Conservation (phyloP, 2,888 invertebrate species). For the Dorcus parallelipipedus region DNA sequence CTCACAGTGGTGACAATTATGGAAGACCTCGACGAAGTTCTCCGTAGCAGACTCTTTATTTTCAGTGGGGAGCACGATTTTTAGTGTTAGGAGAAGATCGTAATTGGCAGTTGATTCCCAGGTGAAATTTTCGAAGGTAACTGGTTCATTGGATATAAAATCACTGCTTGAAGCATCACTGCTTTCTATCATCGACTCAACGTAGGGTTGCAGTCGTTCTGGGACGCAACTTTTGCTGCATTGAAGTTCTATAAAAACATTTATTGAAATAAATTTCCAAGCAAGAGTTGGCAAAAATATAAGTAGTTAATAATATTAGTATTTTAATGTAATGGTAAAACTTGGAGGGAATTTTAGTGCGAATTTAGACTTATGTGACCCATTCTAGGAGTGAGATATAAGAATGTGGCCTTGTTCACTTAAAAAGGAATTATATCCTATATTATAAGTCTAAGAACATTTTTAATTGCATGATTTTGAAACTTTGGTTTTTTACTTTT, state of each 20-base stretch:
- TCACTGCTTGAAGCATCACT: background rate
- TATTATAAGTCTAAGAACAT: too few relatives aligned
- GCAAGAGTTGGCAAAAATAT: too few relatives aligned
- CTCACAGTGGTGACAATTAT: slow-evolving; percentile 7
- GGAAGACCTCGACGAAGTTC: slow-evolving; percentile 11
- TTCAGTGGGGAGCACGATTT: slow-evolving; percentile 14
- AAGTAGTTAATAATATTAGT: background rate
- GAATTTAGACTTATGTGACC: too few relatives aligned
- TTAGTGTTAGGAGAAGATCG: slow-evolving; percentile 12
- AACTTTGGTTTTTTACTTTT: too few relatives aligned
- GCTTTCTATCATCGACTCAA: background rate
- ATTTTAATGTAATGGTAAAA: too few relatives aligned
- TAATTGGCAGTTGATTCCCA: slow-evolving; percentile 6
- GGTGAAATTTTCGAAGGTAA: background rate
- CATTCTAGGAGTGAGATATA: too few relatives aligned
- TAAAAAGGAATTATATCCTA: too few relatives aligned
- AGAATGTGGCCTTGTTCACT: too few relatives aligned
- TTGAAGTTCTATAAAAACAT: slow-evolving; percentile 9
- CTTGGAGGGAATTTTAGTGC: too few relatives aligned
- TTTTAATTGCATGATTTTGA: too few relatives aligned
- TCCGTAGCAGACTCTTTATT: slow-evolving; percentile 7
- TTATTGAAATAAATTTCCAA: too few relatives aligned
- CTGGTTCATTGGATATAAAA: background rate
- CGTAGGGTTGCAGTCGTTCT: slow-evolving; percentile 8
- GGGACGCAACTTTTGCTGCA: slow-evolving; percentile 11